A percentile compares a stretch with the other conserved stretches of the same genome.
phyloP scores from a whole-genome alignment of 2,797 vertebrate genomes.

The Gymnodraco acuticeps region DNA sequence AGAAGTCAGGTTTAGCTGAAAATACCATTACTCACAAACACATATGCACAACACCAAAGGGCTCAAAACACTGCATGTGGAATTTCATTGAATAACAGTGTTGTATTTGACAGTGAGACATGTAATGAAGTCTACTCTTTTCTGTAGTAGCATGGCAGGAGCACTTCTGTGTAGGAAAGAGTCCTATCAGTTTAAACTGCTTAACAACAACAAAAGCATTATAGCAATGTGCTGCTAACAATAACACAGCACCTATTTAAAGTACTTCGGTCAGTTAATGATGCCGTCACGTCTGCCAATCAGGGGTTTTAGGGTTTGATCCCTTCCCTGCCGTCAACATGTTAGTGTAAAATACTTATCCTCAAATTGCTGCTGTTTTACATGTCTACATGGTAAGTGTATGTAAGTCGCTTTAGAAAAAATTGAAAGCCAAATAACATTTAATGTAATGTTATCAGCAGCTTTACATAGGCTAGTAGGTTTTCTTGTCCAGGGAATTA shows the following conservation, averaged over 20 bases:
- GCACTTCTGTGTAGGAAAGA: not conserved
- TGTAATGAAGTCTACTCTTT: not conserved
- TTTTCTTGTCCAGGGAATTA: not conserved
- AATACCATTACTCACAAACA: not conserved
- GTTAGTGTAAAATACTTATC: too few relatives aligned
- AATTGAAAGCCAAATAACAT: too few relatives aligned
- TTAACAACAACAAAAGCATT: not conserved
- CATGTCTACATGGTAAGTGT: too few relatives aligned
- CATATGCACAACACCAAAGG: not conserved
- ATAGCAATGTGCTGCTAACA: not conserved
- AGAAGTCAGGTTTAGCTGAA: constrained; percentile 1
- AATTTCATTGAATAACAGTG: not conserved
- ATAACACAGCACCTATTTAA: not conserved
- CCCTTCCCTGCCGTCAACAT: too few relatives aligned
- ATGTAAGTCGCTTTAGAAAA: too few relatives aligned
- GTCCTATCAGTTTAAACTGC: not conserved
- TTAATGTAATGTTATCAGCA: not conserved
- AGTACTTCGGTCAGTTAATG: not conserved
- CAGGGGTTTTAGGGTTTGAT: too few relatives aligned
- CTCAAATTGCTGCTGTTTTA: too few relatives aligned
- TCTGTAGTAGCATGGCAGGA: not conserved
- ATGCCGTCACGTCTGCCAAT: not conserved
- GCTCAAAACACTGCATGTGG: not conserved
- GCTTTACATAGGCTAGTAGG: not conserved
- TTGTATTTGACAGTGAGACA: constrained; percentile 1